Evolutionary conservation across 2,113 vertebrate genomes (phyloP).

Genomic region (Triplophysa dalaica): DNA sequence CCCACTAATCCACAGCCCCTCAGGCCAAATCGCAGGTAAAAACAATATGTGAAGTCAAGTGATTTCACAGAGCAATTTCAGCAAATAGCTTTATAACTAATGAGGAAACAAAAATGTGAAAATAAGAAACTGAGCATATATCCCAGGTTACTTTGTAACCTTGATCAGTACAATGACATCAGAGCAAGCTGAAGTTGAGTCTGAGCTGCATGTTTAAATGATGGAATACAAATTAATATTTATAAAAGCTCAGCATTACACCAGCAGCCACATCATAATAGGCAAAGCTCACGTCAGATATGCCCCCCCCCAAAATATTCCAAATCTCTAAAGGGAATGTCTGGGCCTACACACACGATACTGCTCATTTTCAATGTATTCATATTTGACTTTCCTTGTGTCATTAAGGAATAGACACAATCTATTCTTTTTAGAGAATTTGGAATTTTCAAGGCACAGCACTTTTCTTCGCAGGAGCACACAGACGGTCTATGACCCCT

Average conservation of each 20-base stretch:
- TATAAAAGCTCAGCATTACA: neutral
- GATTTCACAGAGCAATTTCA: slow-evolving; percentile 18
- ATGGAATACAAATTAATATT: slow-evolving; percentile 14
- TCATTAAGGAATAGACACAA: too few species aligned
- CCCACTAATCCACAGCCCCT: slow-evolving; percentile 47
- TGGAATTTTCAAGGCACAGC: neutral
- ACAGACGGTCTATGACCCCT: slow-evolving; percentile 12
- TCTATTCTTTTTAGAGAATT: too few species aligned
- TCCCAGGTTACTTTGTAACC: slow-evolving; percentile 19
- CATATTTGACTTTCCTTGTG: too few species aligned
- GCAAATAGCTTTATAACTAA: neutral
- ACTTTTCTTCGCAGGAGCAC: neutral
- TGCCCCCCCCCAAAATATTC: too few species aligned
- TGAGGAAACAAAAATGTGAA: slow-evolving; percentile 26
- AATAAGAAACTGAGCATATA: neutral
- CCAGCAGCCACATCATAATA: too few species aligned
- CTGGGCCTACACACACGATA: too few species aligned
- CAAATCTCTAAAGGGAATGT: too few species aligned
- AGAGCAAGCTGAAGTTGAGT: neutral
- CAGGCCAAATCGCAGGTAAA: slow-evolving; percentile 37
- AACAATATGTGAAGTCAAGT: slow-evolving; percentile 19
- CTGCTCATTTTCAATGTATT: too few species aligned
- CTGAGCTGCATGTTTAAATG: slow-evolving; percentile 1
- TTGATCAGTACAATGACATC: neutral
- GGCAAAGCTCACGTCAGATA: too few species aligned